phyloP scores from a whole-genome alignment of 1,140 invertebrate species.

The Lepidostoma basale region DNA sequence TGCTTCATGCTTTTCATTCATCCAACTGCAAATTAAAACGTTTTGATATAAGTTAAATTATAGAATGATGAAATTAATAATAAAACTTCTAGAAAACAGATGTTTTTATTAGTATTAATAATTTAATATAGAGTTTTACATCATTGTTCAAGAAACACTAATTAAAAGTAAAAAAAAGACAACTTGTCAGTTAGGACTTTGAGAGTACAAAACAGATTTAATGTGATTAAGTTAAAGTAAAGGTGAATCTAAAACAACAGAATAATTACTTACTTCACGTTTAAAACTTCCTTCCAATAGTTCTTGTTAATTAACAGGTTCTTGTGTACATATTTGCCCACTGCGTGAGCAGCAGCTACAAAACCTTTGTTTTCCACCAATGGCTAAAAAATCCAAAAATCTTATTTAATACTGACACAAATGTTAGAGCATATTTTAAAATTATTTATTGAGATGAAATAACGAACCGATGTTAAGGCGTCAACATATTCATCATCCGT shows the following conservation, averaged over 20 bases:
- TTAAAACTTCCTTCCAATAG: conserved; percentile 38
- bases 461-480: conserved; percentile 43
- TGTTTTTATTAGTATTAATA: background rate
- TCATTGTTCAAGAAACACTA: too few species aligned
- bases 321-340: conserved; percentile 43
- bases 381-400: conserved; percentile 39
- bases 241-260: too few species aligned
- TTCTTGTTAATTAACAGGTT: conserved; percentile 36
- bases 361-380: conserved; percentile 40
- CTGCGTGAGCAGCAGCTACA: conserved; percentile 12
- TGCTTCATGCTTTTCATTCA: conserved; percentile 23
- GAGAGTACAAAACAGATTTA: too few species aligned
- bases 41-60: too few species aligned
- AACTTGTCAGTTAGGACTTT: too few species aligned
- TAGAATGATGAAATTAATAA: background rate
- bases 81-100: background rate
- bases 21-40: conserved; percentile 34
- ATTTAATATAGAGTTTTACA: background rate
- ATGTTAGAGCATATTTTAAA: too few species aligned
- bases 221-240: too few species aligned
- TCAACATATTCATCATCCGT: conserved; percentile 43
- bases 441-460: too few species aligned
- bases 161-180: too few species aligned
- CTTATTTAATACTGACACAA: too few species aligned
- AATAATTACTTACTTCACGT: conserved; percentile 24